phyloP scores from a whole-genome alignment of 2,888 invertebrate genomes.

The Platycheirus rosarum region DNA sequence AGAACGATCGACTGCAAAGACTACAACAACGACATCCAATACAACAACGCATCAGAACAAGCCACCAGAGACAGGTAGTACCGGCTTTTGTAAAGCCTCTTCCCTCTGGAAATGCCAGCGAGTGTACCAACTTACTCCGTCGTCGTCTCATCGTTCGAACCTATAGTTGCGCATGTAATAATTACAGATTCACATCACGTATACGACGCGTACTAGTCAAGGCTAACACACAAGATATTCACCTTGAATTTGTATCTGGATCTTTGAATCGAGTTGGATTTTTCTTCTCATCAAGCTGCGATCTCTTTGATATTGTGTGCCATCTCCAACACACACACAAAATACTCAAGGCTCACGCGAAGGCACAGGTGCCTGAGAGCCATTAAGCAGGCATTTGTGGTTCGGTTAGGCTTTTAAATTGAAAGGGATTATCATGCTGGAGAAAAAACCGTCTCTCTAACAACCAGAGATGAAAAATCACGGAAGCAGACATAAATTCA shows the following conservation, averaged over 20 bases:
- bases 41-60: slow-evolving; percentile 66
- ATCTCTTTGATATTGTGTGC: slow-evolving; percentile 46
- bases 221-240: slow-evolving; percentile 72
- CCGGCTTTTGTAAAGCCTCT: slow-evolving; percentile 60
- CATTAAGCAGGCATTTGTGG: slow-evolving; percentile 53
- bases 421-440: slow-evolving; percentile 57
- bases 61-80: slow-evolving; percentile 66
- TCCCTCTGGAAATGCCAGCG: background rate
- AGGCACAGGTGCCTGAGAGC: slow-evolving; percentile 55
- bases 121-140: background rate
- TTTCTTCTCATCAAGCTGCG: slow-evolving; percentile 59
- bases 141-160: slow-evolving; percentile 12
- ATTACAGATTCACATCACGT: slow-evolving; percentile 72
- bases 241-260: slow-evolving; percentile 72
- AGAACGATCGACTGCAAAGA: slow-evolving; percentile 7
- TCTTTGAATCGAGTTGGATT: slow-evolving; percentile 55
- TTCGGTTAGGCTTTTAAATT: slow-evolving; percentile 67
- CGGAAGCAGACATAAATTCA: slow-evolving; percentile 74
- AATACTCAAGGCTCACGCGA: background rate
- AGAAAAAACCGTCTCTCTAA: background rate
- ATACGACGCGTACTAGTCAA: slow-evolving; percentile 62
- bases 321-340: background rate
- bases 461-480: slow-evolving; percentile 56
- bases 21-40: slow-evolving; percentile 28
- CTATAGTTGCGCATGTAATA: slow-evolving; percentile 61